These are phyloP conservation scores for Panurus biarmicus DNA, from an alignment of 2,113 vertebrate species.

Conservation along the genomic window DNA sequence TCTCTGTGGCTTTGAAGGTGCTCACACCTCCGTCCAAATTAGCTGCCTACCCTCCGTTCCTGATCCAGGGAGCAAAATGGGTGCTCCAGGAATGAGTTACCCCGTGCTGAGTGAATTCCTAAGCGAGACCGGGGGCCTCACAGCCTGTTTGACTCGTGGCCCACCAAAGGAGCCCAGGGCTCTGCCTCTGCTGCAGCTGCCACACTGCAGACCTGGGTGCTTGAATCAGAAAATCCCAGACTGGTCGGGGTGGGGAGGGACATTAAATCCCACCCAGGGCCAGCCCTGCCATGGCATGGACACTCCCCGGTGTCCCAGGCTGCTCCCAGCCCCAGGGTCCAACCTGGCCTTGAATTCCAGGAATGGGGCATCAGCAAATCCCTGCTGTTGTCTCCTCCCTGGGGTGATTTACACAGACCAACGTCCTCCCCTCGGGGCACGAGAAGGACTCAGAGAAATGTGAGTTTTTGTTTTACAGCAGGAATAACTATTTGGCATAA, in stretches of 20 bases:
- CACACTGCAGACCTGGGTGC: neutral
- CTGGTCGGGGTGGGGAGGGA: neutral
- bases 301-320: neutral
- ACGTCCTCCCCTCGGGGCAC: neutral
- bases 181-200: neutral
- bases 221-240: accelerated
- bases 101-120: neutral
- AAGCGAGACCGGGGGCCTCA: neutral
- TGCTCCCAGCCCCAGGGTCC: neutral
- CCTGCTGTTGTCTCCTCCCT: neutral
- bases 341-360: neutral
- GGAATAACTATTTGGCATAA: neutral
- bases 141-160: neutral
- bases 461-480: neutral
- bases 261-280: accelerated
- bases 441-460: neutral
- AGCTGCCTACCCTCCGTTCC: neutral
- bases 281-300: neutral
- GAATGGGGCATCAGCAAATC: neutral
- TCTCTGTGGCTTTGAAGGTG: neutral
- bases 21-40: neutral
- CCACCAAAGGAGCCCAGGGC: neutral
- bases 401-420: accelerated
- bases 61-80: neutral
- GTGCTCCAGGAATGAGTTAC: neutral